A percentile compares a stretch with the other conserved stretches of the same genome.
Evolutionary conservation across 2,113 vertebrate species (phyloP).

Genomic region (Mormyrus iriodes): DNA sequence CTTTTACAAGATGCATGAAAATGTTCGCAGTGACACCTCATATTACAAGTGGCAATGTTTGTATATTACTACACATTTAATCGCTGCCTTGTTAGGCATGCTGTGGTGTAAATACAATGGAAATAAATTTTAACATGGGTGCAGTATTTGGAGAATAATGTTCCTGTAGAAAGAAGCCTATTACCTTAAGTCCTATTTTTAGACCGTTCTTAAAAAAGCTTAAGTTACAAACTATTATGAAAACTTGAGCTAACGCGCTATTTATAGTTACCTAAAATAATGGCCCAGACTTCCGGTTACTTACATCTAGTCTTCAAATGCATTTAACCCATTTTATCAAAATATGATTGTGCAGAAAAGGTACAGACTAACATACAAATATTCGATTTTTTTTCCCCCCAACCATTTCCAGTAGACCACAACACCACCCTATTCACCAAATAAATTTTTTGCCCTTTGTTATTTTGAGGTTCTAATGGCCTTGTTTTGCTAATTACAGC

Average conservation of each 20-base stretch:
- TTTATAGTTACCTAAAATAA: background rate
- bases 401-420: background rate
- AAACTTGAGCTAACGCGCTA: background rate
- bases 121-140: too few relatives aligned
- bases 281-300: background rate
- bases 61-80: too few relatives aligned
- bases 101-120: too few relatives aligned
- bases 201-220: background rate
- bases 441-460: background rate
- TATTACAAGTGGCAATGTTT: background rate
- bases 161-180: background rate
- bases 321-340: background rate
- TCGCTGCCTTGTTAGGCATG: too few relatives aligned
- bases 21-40: background rate
- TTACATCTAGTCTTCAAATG: background rate
- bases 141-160: too few relatives aligned
- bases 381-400: background rate
- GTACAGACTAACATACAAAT: background rate
- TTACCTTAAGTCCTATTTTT: background rate
- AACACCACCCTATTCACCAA: background rate
- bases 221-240: background rate
- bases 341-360: constrained; percentile 6
- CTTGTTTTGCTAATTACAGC: background rate
- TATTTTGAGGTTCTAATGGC: background rate
- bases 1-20: background rate